phyloP scores from a whole-genome alignment of 2,888 invertebrate species.

The Lagria hirta region DNA sequence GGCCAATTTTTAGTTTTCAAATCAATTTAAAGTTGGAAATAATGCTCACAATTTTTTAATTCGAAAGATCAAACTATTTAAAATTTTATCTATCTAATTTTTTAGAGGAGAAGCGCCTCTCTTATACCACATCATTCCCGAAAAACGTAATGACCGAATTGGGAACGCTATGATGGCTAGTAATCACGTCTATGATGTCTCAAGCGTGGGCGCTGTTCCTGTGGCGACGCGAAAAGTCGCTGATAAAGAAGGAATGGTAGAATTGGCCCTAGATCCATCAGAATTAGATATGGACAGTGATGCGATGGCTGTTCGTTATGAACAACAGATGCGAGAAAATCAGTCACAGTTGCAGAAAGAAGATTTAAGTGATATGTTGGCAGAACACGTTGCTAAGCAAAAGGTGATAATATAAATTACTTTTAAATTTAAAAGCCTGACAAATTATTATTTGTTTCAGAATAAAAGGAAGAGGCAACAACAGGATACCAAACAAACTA shows the following conservation, averaged over 20 bases:
- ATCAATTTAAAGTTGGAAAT: too few species aligned
- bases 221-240: slow-evolving; percentile 54
- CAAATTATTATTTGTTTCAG: slow-evolving; percentile 63
- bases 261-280: slow-evolving; percentile 95
- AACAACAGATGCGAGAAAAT: slow-evolving; percentile 92
- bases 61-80: too few species aligned
- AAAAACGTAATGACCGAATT: slow-evolving; percentile 87
- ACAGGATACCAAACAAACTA: slow-evolving; percentile 86
- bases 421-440: too few species aligned
- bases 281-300: slow-evolving; percentile 95
- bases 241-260: slow-evolving; percentile 68
- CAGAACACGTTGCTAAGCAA: slow-evolving; percentile 95
- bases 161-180: slow-evolving; percentile 97
- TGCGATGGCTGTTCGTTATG: slow-evolving; percentile 94
- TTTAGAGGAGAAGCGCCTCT: slow-evolving; percentile 87
- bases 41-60: slow-evolving; percentile 9
- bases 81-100: slow-evolving; percentile 22
- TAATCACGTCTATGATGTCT: slow-evolving; percentile 96
- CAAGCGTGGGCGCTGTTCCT: slow-evolving; percentile 63
- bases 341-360: slow-evolving; percentile 87
- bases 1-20: too few species aligned
- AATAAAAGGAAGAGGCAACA: slow-evolving; percentile 91
- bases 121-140: slow-evolving; percentile 92
- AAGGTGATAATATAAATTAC: slow-evolving; percentile 62
- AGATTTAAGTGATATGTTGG: slow-evolving; percentile 97